phyloP scores from a whole-genome alignment of 1,140 invertebrate genomes.

The Lepidurus couesii region DNA sequence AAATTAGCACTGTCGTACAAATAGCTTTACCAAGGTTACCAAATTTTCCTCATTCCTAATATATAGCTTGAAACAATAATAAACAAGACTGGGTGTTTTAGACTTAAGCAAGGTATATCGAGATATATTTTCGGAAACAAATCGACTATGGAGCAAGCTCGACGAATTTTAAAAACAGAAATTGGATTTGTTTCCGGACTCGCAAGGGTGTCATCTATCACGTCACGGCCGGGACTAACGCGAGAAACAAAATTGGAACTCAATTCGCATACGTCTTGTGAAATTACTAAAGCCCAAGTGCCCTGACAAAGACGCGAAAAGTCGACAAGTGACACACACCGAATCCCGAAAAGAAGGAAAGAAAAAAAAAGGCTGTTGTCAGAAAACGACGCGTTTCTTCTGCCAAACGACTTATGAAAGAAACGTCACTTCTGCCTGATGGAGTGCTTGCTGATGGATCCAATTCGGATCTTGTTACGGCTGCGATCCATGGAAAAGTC shows the following conservation, averaged over 20 bases:
- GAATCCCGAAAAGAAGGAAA: background rate
- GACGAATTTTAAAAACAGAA: background rate
- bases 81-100: background rate
- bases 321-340: constrained; percentile 12
- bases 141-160: background rate
- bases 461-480: background rate
- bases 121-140: background rate
- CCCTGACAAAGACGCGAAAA: background rate
- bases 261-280: constrained; percentile 21
- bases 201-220: constrained; percentile 14
- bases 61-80: background rate
- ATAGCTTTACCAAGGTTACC: background rate
- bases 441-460: constrained; percentile 13
- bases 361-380: background rate
- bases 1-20: background rate
- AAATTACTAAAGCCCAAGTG: constrained; percentile 1
- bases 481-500: background rate
- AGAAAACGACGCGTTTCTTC: background rate
- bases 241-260: constrained; percentile 10
- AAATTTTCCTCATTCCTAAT: background rate
- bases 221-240: background rate
- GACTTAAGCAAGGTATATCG: background rate
- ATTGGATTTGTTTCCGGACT: constrained; percentile 6
- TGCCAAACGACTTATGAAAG: constrained; percentile 3
- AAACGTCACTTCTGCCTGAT: constrained; percentile 6